Evolutionary conservation across 2,888 invertebrate genomes (phyloP).

Genomic region (Torymus tubicola): DNA sequence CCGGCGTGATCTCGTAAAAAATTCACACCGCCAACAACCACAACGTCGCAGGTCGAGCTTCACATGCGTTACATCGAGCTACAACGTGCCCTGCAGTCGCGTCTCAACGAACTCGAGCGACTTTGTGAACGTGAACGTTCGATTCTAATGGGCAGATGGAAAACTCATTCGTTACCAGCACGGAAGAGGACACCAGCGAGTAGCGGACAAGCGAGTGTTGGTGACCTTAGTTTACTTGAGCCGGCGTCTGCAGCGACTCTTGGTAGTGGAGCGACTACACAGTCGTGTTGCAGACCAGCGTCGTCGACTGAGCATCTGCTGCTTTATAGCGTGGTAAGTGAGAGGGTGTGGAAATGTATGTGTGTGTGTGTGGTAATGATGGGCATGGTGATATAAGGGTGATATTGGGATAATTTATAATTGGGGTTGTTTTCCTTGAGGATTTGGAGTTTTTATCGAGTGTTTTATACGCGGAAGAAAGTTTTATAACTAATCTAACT

Average conservation of each 20-base stretch:
- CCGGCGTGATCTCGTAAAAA: too few species aligned
- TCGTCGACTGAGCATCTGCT: constrained; percentile 86
- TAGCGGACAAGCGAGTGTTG: constrained; percentile 74
- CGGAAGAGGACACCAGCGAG: constrained; percentile 83
- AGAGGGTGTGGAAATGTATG: too few species aligned
- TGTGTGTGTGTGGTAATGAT: too few species aligned
- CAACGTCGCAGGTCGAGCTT: constrained; percentile 83
- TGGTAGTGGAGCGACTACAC: constrained; percentile 63
- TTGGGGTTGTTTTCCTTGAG: too few species aligned
- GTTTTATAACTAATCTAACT: too few species aligned
- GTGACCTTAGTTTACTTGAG: constrained; percentile 15
- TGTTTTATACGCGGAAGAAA: too few species aligned
- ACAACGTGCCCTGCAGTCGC: constrained; percentile 88
- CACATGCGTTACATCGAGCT: constrained; percentile 95
- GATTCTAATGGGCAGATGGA: constrained; percentile 90
- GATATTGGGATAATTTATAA: too few species aligned
- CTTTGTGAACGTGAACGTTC: constrained; percentile 89
- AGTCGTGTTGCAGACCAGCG: constrained; percentile 85
- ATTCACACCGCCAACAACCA: too few species aligned
- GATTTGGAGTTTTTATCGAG: too few species aligned
- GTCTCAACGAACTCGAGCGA: constrained; percentile 90
- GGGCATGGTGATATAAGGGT: too few species aligned
- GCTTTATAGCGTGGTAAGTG: constrained; percentile 74
- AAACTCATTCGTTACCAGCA: constrained; percentile 91
- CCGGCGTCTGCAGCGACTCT: constrained; percentile 46